These are phyloP conservation scores for Pedionomus torquatus DNA, from an alignment of 2,113 vertebrate genomes.

Conservation along the genomic window DNA sequence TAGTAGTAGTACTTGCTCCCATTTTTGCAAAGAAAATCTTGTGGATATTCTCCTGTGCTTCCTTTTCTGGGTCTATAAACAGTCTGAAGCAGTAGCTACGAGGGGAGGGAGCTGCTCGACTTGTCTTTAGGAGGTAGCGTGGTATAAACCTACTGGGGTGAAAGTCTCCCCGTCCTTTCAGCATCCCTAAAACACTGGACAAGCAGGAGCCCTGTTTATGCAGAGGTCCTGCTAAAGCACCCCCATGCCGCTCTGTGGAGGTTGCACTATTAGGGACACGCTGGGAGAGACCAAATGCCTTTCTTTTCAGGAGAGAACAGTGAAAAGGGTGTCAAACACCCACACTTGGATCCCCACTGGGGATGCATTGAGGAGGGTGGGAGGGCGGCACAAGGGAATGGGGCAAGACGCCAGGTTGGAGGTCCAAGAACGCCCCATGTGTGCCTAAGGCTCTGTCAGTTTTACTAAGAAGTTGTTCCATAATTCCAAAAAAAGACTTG, in stretches of 20 bases:
- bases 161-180: neutral
- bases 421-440: neutral
- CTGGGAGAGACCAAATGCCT: neutral
- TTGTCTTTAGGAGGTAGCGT: neutral
- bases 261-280: neutral
- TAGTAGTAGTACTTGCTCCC: neutral
- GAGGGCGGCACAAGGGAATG: neutral
- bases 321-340: neutral
- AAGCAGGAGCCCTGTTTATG: neutral
- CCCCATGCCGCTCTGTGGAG: neutral
- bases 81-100: neutral
- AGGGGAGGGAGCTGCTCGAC: neutral
- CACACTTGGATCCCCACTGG: fast-evolving
- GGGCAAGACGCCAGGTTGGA: neutral
- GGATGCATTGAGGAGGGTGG: fast-evolving
- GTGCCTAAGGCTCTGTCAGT: neutral
- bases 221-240: neutral
- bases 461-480: neutral
- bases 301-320: neutral
- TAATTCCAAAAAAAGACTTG: neutral
- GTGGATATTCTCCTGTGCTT: neutral
- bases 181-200: neutral
- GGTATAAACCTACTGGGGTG: neutral
- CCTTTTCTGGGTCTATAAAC: neutral
- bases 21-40: neutral